Percentiles rank a stretch among this genome's conserved stretches.
phyloP scores from a whole-genome alignment of 2,888 invertebrate genomes.

The Nephrocerus scutellatus region DNA sequence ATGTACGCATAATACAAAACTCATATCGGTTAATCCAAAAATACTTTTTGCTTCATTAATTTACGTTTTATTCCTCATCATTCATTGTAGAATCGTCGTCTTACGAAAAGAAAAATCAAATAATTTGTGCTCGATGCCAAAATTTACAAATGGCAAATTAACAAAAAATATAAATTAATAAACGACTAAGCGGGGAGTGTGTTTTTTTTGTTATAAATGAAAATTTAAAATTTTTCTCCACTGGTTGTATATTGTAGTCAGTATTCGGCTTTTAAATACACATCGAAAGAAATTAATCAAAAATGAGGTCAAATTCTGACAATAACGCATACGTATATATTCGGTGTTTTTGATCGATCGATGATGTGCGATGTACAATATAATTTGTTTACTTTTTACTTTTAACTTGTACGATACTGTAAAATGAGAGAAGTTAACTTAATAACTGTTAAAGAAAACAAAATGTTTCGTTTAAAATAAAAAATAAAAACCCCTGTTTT shows the following conservation, averaged over 20 bases:
- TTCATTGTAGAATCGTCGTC: conserved; percentile 12
- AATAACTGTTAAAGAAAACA: too few relatives aligned
- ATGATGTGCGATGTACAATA: conserved; percentile 9
- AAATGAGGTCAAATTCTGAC: conserved; percentile 16
- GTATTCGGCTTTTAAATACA: too few relatives aligned
- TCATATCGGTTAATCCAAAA: too few relatives aligned
- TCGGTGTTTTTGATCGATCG: conserved; percentile 3
- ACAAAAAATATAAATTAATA: conserved; percentile 13
- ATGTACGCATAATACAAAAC: too few relatives aligned
- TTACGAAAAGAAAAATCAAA: conserved; percentile 11
- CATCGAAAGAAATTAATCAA: conserved; percentile 6
- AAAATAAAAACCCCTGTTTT: too few relatives aligned
- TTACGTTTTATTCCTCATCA: too few relatives aligned
- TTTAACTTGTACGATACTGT: too few relatives aligned
- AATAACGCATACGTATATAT: conserved; percentile 12
- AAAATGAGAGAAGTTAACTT: conserved; percentile 18
- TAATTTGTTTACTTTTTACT: conserved; percentile 3
- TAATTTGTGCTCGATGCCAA: conserved; percentile 4
- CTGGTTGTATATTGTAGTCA: conserved; percentile 10
- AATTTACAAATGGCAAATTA: conserved; percentile 9
- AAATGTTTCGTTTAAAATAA: too few relatives aligned
- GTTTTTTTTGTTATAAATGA: conserved; percentile 5
- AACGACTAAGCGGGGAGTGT: conserved; percentile 11
- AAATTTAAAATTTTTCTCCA: conserved; percentile 5
- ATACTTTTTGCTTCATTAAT: too few relatives aligned